A percentile compares a stretch with the other conserved stretches of the same genome.
phyloP scores from a whole-genome alignment of 2,888 invertebrate species.

The Melitaea athalia region DNA sequence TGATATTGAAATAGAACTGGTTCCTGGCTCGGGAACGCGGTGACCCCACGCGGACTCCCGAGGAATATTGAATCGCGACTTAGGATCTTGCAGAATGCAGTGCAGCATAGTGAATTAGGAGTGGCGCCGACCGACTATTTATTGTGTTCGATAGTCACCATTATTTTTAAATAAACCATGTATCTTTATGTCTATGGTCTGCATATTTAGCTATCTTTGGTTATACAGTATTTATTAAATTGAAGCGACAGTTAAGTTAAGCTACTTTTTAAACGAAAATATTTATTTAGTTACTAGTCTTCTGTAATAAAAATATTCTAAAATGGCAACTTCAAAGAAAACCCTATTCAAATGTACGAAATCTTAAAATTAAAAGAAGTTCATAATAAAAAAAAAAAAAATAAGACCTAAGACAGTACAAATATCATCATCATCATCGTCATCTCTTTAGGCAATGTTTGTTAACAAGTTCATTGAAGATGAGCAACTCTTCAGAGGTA shows the following conservation, averaged over 20 bases:
- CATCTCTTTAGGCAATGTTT: not conserved
- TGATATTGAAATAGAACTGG: conserved; percentile 80
- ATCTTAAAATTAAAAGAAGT: too few species aligned
- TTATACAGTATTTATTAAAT: conserved; percentile 1
- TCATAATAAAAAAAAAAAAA: too few species aligned
- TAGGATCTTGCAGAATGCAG: conserved; percentile 58
- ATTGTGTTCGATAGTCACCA: conserved; percentile 53
- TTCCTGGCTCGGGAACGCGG: conserved; percentile 67
- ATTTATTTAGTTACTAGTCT: too few species aligned
- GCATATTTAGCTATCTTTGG: conserved; percentile 6
- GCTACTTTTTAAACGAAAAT: not conserved
- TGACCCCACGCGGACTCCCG: conserved; percentile 69
- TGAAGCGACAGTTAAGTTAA: not conserved
- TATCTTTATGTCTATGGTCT: conserved; percentile 1
- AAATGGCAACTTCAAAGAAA: too few species aligned
- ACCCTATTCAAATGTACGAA: too few species aligned
- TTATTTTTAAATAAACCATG: conserved; percentile 30
- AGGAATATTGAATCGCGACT: conserved; percentile 71
- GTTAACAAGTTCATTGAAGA: not conserved
- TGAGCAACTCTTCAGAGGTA: not conserved
- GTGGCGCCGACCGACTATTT: conserved; percentile 69
- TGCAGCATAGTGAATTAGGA: conserved; percentile 71
- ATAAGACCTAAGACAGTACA: too few species aligned
- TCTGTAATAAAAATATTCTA: too few species aligned
- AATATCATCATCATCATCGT: too few species aligned